Evolutionary conservation across 2,888 invertebrate genomes (phyloP).

Genomic region (Eupeodes latifasciatus): DNA sequence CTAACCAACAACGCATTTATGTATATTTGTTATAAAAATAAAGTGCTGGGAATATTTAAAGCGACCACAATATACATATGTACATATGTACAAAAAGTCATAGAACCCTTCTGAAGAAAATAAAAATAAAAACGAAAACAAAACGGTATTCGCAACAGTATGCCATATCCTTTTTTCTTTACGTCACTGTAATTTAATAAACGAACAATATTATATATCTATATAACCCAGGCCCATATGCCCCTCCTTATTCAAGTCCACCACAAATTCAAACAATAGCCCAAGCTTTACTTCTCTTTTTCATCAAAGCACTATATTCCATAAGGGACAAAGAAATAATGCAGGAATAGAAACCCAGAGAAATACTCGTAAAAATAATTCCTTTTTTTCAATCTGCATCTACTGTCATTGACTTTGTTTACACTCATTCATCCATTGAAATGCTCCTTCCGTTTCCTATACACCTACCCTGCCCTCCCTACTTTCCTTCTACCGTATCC

Average conservation of each 20-base stretch:
- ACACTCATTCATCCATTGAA: slow-evolving; percentile 42
- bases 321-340: slow-evolving; percentile 33
- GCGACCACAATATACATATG: neutral
- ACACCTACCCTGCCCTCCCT: neutral
- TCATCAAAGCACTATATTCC: neutral
- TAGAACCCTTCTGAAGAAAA: neutral
- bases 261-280: slow-evolving; percentile 7
- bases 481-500: neutral
- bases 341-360: neutral
- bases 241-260: slow-evolving; percentile 7
- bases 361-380: slow-evolving; percentile 36
- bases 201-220: neutral
- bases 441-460: slow-evolving; percentile 21
- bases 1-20: slow-evolving; percentile 5
- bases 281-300: slow-evolving; percentile 11
- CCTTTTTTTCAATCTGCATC: slow-evolving; percentile 6
- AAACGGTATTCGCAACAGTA: slow-evolving; percentile 22
- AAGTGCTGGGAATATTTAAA: neutral
- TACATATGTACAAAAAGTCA: neutral
- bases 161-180: slow-evolving; percentile 5
- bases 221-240: neutral
- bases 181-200: neutral
- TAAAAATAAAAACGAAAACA: neutral
- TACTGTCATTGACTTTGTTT: slow-evolving; percentile 24
- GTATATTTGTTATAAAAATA: neutral